Conservation (phyloP, 1,140 invertebrate genomes). For the Drosophila sp. region DNA sequence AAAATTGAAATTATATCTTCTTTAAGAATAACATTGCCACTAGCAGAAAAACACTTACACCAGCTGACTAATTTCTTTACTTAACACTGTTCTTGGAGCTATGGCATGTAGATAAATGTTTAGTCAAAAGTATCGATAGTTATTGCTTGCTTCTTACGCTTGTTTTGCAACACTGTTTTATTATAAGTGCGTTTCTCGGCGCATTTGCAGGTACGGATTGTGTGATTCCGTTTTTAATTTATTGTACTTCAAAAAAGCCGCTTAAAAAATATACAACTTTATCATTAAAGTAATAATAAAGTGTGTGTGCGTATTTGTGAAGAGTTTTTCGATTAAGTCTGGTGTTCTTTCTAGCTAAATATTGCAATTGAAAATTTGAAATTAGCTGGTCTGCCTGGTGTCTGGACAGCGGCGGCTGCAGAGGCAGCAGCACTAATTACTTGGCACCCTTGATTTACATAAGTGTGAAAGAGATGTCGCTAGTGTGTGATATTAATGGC, state of each 20-base stretch:
- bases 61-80: background rate
- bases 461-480: slow-evolving; percentile 65
- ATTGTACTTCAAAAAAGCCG: slow-evolving; percentile 51
- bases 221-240: slow-evolving; percentile 63
- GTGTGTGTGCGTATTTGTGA: slow-evolving; percentile 8
- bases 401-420: slow-evolving; percentile 51
- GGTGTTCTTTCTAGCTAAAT: slow-evolving; percentile 36
- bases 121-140: background rate
- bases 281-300: slow-evolving; percentile 43
- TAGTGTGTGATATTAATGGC: slow-evolving; percentile 70
- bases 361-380: slow-evolving; percentile 65
- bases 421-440: slow-evolving; percentile 60
- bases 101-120: background rate
- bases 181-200: slow-evolving; percentile 75
- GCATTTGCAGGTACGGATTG: slow-evolving; percentile 75
- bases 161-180: slow-evolving; percentile 45
- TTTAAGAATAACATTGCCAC: background rate
- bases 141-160: background rate
- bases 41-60: background rate
- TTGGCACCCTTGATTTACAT: slow-evolving; percentile 57
- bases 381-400: slow-evolving; percentile 48
- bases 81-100: background rate
- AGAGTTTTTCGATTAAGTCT: slow-evolving; percentile 36
- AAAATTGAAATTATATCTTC: no score
- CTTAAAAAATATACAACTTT: slow-evolving; percentile 20